Evolutionary conservation across 2,888 invertebrate species (phyloP).

Genomic region (Meloe dianella): DNA sequence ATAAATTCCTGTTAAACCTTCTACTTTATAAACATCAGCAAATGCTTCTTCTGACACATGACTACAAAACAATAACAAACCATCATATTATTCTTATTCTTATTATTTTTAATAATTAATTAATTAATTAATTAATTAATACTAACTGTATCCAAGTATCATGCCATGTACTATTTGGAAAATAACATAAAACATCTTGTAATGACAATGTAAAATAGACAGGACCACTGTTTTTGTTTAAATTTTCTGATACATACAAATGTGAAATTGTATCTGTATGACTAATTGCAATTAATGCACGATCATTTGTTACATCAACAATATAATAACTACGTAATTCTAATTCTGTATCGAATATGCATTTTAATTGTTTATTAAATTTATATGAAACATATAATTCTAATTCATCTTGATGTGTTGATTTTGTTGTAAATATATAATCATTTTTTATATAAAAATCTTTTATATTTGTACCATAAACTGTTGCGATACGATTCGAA

Average conservation of each 20-base stretch:
- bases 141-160: slow-evolving; percentile 83
- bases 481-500: slow-evolving; percentile 42
- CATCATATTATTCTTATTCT: too few relatives aligned
- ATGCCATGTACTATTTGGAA: slow-evolving; percentile 81
- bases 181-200: slow-evolving; percentile 81
- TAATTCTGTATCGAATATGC: slow-evolving; percentile 76
- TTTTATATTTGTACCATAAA: slow-evolving; percentile 66
- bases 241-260: slow-evolving; percentile 80
- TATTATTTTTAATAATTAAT: too few relatives aligned
- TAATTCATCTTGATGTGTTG: slow-evolving; percentile 32
- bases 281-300: slow-evolving; percentile 82
- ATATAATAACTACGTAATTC: slow-evolving; percentile 76
- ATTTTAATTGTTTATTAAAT: slow-evolving; percentile 71
- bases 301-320: slow-evolving; percentile 81
- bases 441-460: slow-evolving; percentile 85
- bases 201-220: slow-evolving; percentile 80
- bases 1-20: slow-evolving; percentile 86
- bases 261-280: slow-evolving; percentile 76
- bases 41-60: slow-evolving; percentile 81
- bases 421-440: slow-evolving; percentile 84
- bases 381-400: slow-evolving; percentile 81
- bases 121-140: too few relatives aligned
- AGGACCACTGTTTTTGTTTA: slow-evolving; percentile 61
- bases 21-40: slow-evolving; percentile 86
- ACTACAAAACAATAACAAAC: too few relatives aligned